Conservation (phyloP, 2,113 vertebrate genomes). For the Psilopsiagon aurifrons region DNA sequence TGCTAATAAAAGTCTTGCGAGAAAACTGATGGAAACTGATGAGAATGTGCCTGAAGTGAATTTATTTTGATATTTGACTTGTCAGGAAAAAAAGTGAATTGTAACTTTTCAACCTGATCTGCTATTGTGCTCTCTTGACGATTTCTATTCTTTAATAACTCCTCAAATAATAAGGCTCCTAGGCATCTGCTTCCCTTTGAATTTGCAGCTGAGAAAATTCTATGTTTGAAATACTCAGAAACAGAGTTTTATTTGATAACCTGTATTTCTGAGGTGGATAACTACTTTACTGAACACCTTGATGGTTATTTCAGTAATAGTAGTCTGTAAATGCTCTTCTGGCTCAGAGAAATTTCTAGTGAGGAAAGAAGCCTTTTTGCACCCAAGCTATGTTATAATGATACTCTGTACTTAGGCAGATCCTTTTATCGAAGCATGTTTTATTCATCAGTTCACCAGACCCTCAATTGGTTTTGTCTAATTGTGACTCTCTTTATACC, state of each 20-base stretch:
- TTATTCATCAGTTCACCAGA: background rate
- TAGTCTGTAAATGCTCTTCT: background rate
- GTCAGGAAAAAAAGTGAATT: background rate
- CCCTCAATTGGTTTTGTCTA: background rate
- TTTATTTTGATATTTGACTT: conserved; percentile 54
- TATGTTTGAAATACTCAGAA: conserved; percentile 17
- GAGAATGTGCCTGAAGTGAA: conserved; percentile 44
- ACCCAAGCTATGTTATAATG: background rate
- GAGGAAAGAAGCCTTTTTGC: background rate
- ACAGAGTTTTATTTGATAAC: conserved; percentile 14
- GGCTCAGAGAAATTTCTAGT: background rate
- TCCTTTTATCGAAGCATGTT: background rate
- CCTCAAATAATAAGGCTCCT: background rate
- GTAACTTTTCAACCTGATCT: background rate
- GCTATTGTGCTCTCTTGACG: background rate
- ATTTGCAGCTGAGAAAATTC: conserved; percentile 21
- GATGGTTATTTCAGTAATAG: conserved; percentile 17
- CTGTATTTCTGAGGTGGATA: conserved; percentile 15
- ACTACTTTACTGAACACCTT: conserved; percentile 1
- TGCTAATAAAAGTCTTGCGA: background rate
- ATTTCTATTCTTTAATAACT: conserved; percentile 47
- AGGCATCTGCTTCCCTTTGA: conserved; percentile 9
- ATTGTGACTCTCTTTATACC: background rate
- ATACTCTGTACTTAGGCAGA: background rate
- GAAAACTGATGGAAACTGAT: background rate